Evolutionary conservation across 2,113 vertebrate genomes (phyloP).

Genomic region (Sturnus vulgaris): DNA sequence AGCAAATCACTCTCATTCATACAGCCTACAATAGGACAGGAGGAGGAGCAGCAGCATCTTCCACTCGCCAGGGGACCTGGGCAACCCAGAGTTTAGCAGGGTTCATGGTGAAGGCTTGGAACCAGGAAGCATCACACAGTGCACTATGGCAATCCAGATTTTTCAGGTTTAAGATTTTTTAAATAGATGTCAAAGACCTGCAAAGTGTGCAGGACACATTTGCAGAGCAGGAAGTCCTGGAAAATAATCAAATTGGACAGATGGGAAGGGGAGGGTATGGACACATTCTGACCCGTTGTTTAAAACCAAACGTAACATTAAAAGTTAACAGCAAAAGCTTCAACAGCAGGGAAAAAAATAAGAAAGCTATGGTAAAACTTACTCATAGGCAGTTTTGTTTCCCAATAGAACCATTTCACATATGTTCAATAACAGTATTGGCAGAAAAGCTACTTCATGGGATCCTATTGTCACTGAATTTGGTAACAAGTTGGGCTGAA

Average conservation of each 20-base stretch:
- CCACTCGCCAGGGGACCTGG: fast-evolving
- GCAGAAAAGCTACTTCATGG: not conserved
- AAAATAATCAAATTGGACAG: not conserved
- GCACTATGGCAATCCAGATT: not conserved
- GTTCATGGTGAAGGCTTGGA: fast-evolving
- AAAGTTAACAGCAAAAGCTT: not conserved
- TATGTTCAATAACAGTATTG: not conserved
- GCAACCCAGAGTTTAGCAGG: fast-evolving
- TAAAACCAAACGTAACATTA: not conserved
- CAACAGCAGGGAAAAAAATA: not conserved
- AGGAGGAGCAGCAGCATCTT: not conserved
- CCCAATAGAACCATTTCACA: not conserved
- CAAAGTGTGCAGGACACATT: not conserved
- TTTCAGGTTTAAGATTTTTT: not conserved
- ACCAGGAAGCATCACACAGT: too few relatives aligned
- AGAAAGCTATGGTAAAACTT: not conserved
- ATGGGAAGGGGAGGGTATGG: not conserved
- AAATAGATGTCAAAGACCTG: not conserved
- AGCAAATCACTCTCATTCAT: not conserved
- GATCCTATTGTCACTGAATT: not conserved
- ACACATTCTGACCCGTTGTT: not conserved
- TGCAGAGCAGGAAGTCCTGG: not conserved
- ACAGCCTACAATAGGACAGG: fast-evolving
- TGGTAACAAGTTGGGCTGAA: not conserved
- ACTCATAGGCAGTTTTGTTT: not conserved